Percentiles rank a stretch among this genome's conserved stretches.
phyloP scores from a whole-genome alignment of 2,797 vertebrate genomes.

The Peromyscus eremicus region DNA sequence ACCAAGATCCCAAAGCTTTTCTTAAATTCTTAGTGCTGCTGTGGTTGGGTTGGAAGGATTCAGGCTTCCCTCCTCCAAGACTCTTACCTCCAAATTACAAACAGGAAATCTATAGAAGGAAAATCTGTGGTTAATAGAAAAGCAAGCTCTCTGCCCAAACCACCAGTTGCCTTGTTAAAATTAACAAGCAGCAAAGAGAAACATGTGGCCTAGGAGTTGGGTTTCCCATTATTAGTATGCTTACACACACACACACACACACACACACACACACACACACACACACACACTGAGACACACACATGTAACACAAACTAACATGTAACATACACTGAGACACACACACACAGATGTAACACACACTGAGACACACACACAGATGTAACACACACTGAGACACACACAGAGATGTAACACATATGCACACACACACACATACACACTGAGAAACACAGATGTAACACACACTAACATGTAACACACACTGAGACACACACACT shows the following conservation, averaged over 20 bases:
- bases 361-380: neutral
- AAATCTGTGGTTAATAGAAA: conserved; percentile 76
- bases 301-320: too few relatives aligned
- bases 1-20: conserved; percentile 63
- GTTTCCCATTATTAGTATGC: conserved; percentile 72
- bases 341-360: too few relatives aligned
- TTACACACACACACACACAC: neutral
- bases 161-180: conserved; percentile 82
- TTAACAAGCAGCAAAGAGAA: conserved; percentile 82
- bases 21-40: neutral
- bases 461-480: neutral
- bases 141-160: conserved; percentile 74
- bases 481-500: too few relatives aligned
- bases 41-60: neutral
- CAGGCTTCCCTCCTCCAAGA: neutral
- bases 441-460: too few relatives aligned
- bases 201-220: conserved; percentile 67
- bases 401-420: neutral
- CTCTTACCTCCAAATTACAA: conserved; percentile 47
- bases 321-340: too few relatives aligned
- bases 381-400: neutral
- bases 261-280: neutral
- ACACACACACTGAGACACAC: neutral
- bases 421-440: neutral
- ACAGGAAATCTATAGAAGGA: conserved; percentile 70